Evolutionary conservation across 2,113 vertebrate genomes (phyloP).

Genomic region (Colossoma macropomum): DNA sequence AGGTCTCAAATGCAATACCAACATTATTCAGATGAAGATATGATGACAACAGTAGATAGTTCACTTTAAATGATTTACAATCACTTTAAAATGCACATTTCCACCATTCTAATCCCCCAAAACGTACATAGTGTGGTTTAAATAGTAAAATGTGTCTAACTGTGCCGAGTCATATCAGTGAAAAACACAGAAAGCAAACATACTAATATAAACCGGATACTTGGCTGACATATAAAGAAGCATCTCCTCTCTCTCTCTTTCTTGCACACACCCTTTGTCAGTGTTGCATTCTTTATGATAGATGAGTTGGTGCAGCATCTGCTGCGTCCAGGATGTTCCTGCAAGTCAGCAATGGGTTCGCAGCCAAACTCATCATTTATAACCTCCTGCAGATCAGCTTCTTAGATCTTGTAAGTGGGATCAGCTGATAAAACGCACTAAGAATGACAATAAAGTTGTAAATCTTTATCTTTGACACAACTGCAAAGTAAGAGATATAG

Average conservation of each 20-base stretch:
- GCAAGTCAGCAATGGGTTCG: background rate
- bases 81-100: too few species aligned
- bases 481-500: background rate
- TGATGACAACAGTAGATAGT: too few species aligned
- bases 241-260: background rate
- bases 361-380: background rate
- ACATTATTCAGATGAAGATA: too few species aligned
- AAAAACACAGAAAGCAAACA: background rate
- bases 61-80: too few species aligned
- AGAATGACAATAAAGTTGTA: background rate
- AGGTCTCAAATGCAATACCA: too few species aligned
- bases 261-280: background rate
- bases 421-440: background rate
- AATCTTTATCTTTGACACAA: background rate
- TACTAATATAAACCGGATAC: background rate
- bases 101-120: too few species aligned
- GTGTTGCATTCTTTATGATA: constrained; percentile 37
- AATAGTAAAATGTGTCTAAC: too few species aligned
- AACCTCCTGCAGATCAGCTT: constrained; percentile 25
- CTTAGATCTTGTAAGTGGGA: background rate
- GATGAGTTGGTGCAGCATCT: constrained; percentile 42
- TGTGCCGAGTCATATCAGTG: background rate
- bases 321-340: background rate
- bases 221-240: background rate
- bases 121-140: too few species aligned